phyloP scores from a whole-genome alignment of 2,113 vertebrate species.

The Morone saxatilis region DNA sequence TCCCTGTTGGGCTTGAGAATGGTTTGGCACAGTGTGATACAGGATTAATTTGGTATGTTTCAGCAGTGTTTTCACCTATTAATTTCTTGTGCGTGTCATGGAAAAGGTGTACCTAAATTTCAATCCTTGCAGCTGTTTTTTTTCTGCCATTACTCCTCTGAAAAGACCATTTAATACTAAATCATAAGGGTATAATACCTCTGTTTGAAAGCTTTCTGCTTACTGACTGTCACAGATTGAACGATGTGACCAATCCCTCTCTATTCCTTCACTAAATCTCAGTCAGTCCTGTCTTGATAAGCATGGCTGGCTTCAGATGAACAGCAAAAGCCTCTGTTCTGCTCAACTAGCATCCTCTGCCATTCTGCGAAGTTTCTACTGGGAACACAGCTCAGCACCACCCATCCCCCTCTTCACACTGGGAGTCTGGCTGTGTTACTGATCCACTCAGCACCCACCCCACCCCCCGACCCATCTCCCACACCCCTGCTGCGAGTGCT shows the following conservation, averaged over 20 bases:
- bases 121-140: not conserved
- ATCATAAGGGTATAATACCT: not conserved
- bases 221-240: slow-evolving; percentile 21
- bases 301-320: slow-evolving; percentile 63
- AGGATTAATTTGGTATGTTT: too few species aligned
- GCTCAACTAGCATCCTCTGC: slow-evolving; percentile 56
- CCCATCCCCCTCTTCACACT: slow-evolving; percentile 23
- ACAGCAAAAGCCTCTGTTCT: slow-evolving; percentile 67
- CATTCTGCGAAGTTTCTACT: slow-evolving; percentile 55
- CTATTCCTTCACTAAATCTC: slow-evolving; percentile 50
- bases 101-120: too few species aligned
- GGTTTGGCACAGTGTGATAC: too few species aligned
- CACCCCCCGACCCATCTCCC: slow-evolving; percentile 16
- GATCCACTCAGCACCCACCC: slow-evolving; percentile 44
- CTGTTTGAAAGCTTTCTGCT: slow-evolving; percentile 30
- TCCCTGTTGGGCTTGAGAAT: too few species aligned
- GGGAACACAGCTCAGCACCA: slow-evolving; percentile 64
- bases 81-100: too few species aligned
- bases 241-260: slow-evolving; percentile 30
- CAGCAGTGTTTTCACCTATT: too few species aligned
- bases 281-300: slow-evolving; percentile 64
- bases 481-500: slow-evolving; percentile 44
- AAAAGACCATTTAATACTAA: slow-evolving; percentile 28
- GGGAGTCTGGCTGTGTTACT: slow-evolving; percentile 47
- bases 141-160: not conserved